These are phyloP conservation scores for Proctacanthus coquilletti DNA, from an alignment of 1,140 invertebrate species.

Conservation along the genomic window DNA sequence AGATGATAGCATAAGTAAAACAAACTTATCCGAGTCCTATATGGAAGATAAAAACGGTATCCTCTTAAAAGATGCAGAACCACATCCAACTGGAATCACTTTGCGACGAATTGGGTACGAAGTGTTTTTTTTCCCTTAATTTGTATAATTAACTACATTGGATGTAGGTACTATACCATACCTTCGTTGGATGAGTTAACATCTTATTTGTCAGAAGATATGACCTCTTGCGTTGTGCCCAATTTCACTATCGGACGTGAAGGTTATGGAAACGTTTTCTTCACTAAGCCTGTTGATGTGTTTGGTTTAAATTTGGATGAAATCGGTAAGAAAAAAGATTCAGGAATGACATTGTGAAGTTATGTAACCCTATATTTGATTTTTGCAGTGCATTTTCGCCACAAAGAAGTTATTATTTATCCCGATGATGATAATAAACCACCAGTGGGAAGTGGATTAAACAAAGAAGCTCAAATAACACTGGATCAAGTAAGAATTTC, in stretches of 20 bases:
- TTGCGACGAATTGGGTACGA: constrained; percentile 43
- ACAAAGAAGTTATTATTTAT: constrained; percentile 62
- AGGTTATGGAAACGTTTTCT: constrained; percentile 87
- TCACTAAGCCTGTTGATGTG: constrained; percentile 75
- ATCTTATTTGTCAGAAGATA: constrained; percentile 47
- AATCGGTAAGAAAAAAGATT: constrained; percentile 39
- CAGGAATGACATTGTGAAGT: too few relatives aligned
- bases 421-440: constrained; percentile 55
- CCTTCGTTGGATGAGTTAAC: constrained; percentile 63
- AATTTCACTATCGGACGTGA: constrained; percentile 79
- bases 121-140: constrained; percentile 3
- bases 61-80: constrained; percentile 23
- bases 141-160: constrained; percentile 3
- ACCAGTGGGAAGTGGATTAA: constrained; percentile 70
- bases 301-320: constrained; percentile 78
- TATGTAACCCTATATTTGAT: not conserved
- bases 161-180: constrained; percentile 67
- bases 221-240: constrained; percentile 71
- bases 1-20: too few relatives aligned
- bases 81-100: constrained; percentile 44
- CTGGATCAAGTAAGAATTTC: constrained; percentile 45
- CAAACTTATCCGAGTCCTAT: too few relatives aligned
- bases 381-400: constrained; percentile 47
- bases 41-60: too few relatives aligned
- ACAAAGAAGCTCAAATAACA: constrained; percentile 82